Conservation (phyloP, 2,797 vertebrate species). For the Mormyrops boulengeri region DNA sequence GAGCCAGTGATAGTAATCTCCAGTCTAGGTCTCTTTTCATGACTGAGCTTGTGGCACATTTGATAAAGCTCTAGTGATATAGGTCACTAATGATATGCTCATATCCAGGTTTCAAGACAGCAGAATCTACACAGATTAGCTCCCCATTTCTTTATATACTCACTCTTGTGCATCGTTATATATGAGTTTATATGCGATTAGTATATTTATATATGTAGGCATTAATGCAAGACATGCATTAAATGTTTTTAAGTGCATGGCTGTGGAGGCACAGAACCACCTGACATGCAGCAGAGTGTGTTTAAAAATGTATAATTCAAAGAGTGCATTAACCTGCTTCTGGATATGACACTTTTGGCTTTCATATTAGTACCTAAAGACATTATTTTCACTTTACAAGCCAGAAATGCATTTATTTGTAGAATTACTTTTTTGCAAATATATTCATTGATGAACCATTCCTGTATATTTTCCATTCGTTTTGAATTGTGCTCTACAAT, state of each 20-base stretch:
- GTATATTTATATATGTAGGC: background rate
- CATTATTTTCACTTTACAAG: background rate
- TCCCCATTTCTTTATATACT: background rate
- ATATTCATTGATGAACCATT: background rate
- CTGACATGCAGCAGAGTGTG: background rate
- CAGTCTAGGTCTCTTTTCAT: background rate
- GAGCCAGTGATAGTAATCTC: background rate
- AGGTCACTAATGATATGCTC: background rate
- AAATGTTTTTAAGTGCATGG: background rate
- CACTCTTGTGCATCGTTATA: background rate
- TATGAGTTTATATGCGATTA: background rate
- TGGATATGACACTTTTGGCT: background rate
- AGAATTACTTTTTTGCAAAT: background rate
- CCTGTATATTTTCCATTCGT: background rate
- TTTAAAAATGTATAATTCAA: background rate
- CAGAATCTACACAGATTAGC: background rate
- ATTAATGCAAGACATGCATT: background rate
- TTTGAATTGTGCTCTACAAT: background rate
- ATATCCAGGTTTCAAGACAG: background rate
- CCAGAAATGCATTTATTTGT: background rate
- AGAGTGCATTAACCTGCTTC: background rate
- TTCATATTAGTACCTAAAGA: background rate
- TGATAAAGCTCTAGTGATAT: background rate
- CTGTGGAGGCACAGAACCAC: background rate
- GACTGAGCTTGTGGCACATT: background rate